Evolutionary conservation across 2,888 invertebrate genomes (phyloP).

Genomic region (Argyresthia goedartella): DNA sequence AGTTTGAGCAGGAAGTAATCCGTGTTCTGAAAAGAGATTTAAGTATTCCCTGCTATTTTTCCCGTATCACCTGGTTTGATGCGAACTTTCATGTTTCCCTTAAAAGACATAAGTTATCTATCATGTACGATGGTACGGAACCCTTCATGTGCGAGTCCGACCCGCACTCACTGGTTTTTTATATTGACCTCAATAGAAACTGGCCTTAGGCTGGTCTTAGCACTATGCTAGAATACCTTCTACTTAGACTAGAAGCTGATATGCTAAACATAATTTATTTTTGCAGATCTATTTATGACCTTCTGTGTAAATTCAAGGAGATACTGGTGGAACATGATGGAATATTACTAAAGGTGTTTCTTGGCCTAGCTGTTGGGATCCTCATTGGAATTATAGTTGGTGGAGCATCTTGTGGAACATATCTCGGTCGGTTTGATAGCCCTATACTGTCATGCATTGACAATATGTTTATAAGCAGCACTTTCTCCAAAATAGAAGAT

Average conservation of each 20-base stretch:
- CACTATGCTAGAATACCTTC: background rate
- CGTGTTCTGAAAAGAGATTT: no score
- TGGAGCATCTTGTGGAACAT: slow-evolving; percentile 46
- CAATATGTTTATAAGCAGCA: slow-evolving; percentile 19
- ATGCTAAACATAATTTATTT: slow-evolving; percentile 9
- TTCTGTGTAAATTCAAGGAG: slow-evolving; percentile 37
- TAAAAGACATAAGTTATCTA: no score
- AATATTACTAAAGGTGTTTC: slow-evolving; percentile 28
- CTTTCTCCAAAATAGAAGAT: slow-evolving; percentile 26
- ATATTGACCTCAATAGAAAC: background rate
- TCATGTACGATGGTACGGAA: no score
- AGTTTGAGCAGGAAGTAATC: no score
- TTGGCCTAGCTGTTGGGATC: slow-evolving; percentile 27
- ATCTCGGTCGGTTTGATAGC: slow-evolving; percentile 44
- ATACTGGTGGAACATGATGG: slow-evolving; percentile 27
- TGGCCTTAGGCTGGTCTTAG: background rate
- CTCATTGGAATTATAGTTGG: slow-evolving; percentile 41
- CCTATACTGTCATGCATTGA: slow-evolving; percentile 50
- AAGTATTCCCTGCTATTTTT: no score
- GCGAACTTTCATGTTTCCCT: no score
- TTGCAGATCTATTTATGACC: slow-evolving; percentile 49
- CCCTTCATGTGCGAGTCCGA: no score
- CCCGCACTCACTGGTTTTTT: no score
- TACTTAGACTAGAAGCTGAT: background rate
- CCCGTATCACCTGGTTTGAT: no score